Evolutionary conservation across 1,140 invertebrate genomes (phyloP), one percentile per base, ranked within the genome.

Genomic region (Chironomus striatipennis): DNA sequence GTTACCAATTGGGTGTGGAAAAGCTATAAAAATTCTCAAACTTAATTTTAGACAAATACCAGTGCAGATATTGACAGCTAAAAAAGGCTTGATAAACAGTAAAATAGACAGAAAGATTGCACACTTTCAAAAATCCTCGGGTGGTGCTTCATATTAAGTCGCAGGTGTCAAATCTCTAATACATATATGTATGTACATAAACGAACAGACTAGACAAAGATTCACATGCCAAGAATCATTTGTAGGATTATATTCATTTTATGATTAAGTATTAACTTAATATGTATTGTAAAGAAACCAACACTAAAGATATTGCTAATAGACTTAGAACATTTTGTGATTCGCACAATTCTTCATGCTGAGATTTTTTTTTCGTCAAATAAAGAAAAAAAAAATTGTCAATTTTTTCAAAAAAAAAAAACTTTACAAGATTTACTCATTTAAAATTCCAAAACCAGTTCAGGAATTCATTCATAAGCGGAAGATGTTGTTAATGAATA

Each of bases 401-500:
- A 34, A 5, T 34, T 34, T 34, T 34, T 34, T 34, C 24, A 34
- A 34, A 34, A 34, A 34, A 34, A 34, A 34, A 34, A 34, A 2
- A 2, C 5, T 34, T 34, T 34, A 34, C 24, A 34, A 34, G 24
- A 34, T 5, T 34, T 34, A 34, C 2, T 1, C 5, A 34, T 5
- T 34, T 34, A 34, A 57, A 15, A 57, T n/a, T n/a, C n/a, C 47
- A 57, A 57, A 57, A 57, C 47, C 47, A 57, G 47, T 57, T 57
- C 47, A 57, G 4, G 12, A 57, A 57, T 57, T 57, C 47, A 57
- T 57, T 57, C 47, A 57, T n/a, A 57, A 57, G 47, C 47, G 47
- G 47, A 57, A 57, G 47, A 57, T n/a, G n/a, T n/a, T 57, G 47
- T 57, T 57, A 57, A 57, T 57, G 47, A 57, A 57, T n/a, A n/a